These are phyloP conservation scores for Brachylomia viminalis DNA, from an alignment of 2,888 invertebrate species.

Conservation along the genomic window DNA sequence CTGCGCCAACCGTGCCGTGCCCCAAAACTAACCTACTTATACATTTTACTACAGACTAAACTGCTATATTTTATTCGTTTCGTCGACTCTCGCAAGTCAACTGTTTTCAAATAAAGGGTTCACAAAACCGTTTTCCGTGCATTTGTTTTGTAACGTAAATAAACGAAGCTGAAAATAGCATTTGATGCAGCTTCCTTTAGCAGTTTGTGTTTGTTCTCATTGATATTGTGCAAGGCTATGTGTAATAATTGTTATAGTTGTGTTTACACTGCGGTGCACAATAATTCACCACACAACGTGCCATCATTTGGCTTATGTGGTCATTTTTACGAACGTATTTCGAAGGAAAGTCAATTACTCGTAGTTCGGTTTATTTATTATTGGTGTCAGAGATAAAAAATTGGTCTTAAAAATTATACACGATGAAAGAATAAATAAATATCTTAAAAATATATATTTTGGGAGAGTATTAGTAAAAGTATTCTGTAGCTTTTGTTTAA, in stretches of 20 bases:
- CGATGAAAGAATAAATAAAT: neutral
- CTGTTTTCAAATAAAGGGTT: conserved; percentile 47
- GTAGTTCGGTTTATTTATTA: conserved; percentile 15
- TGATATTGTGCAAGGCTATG: conserved; percentile 54
- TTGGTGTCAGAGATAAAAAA: neutral
- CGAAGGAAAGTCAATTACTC: conserved; percentile 15
- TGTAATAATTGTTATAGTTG: conserved; percentile 42
- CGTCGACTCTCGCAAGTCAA: conserved; percentile 11
- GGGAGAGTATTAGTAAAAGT: neutral
- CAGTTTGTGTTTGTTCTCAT: conserved; percentile 49
- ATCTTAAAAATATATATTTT: neutral
- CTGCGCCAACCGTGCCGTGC: no score
- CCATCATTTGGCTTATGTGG: conserved; percentile 22
- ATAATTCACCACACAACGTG: conserved; percentile 44
- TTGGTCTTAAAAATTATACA: conserved; percentile 3
- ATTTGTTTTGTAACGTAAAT: conserved; percentile 50
- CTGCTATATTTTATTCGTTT: conserved; percentile 2
- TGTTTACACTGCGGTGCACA: conserved; percentile 41
- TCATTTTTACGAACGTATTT: conserved; percentile 35
- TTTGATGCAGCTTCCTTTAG: conserved; percentile 46
- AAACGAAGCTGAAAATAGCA: conserved; percentile 42
- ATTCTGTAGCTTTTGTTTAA: neutral
- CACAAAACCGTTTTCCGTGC: conserved; percentile 21
- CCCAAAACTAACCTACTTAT: no score
- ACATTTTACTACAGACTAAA: conserved; percentile 25